Conservation (phyloP, 37 sponge, comb jelly and placozoan genomes). For the Halisarca cf. caerulea region DNA sequence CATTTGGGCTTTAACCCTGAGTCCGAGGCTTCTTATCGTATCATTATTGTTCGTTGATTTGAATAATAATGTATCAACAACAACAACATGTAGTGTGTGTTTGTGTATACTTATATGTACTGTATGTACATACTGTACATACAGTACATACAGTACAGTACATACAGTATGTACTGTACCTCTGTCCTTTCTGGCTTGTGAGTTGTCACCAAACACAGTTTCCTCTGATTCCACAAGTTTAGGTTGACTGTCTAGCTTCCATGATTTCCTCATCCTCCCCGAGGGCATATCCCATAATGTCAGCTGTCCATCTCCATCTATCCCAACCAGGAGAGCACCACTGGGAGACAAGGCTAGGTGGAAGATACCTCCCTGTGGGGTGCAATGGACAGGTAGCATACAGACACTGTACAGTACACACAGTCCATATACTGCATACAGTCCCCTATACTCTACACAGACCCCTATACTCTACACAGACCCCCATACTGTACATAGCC, state of each 20-base stretch:
- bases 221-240: neutral
- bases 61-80: too few species aligned
- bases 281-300: slow-evolving; percentile 53
- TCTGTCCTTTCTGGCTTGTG: neutral
- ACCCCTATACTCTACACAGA: too few species aligned
- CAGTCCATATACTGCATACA: too few species aligned
- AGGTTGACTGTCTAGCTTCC: neutral
- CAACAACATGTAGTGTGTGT: slow-evolving; percentile 33
- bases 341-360: slow-evolving; percentile 85
- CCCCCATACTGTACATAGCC: too few species aligned
- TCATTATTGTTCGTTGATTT: too few species aligned
- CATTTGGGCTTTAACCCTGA: too few species aligned
- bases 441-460: too few species aligned
- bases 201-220: neutral
- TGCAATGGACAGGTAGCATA: too few species aligned
- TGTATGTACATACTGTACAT: neutral
- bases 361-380: slow-evolving; percentile 63
- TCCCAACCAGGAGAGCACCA: slow-evolving; percentile 43
- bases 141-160: neutral
- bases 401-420: too few species aligned
- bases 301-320: slow-evolving; percentile 53
- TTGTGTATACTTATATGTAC: neutral
- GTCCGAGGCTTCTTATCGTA: too few species aligned
- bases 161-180: neutral
- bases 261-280: slow-evolving; percentile 82